Percentiles rank a stretch among this genome's conserved stretches.
Evolutionary conservation across 2,888 invertebrate genomes (phyloP).

Genomic region (Drymonia ruficornis): DNA sequence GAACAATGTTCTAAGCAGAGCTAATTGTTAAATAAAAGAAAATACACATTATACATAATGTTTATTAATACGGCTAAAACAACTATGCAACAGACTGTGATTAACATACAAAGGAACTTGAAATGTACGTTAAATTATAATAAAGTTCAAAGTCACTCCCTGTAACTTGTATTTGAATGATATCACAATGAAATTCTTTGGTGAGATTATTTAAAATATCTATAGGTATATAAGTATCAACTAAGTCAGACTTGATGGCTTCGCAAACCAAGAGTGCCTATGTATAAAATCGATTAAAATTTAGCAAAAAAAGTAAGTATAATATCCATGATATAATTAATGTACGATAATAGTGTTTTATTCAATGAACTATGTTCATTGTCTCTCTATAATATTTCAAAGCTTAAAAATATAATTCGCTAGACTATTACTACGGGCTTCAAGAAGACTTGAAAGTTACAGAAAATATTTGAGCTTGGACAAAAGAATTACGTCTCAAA

Average conservation of each 20-base stretch:
- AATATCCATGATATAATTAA: too few species aligned
- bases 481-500: background rate
- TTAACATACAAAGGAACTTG: constrained; percentile 41
- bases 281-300: background rate
- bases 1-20: too few species aligned
- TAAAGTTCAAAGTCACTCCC: constrained; percentile 36
- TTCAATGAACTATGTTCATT: background rate
- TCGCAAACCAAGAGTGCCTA: constrained; percentile 9
- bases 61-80: constrained; percentile 53
- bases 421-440: background rate
- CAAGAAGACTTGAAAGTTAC: background rate
- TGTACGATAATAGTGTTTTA: too few species aligned
- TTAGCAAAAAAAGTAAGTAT: background rate
- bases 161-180: constrained; percentile 30
- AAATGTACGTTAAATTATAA: constrained; percentile 33
- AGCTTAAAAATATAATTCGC: background rate
- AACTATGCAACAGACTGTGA: constrained; percentile 42
- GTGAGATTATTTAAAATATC: constrained; percentile 11
- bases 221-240: background rate
- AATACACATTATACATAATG: constrained; percentile 13
- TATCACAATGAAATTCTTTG: constrained; percentile 52
- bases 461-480: background rate
- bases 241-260: background rate
- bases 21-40: background rate
- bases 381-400: background rate